Evolutionary conservation across 2,113 vertebrate species (phyloP), one percentile per base, ranked within the genome.

Genomic region (Stegastes partitus): DNA sequence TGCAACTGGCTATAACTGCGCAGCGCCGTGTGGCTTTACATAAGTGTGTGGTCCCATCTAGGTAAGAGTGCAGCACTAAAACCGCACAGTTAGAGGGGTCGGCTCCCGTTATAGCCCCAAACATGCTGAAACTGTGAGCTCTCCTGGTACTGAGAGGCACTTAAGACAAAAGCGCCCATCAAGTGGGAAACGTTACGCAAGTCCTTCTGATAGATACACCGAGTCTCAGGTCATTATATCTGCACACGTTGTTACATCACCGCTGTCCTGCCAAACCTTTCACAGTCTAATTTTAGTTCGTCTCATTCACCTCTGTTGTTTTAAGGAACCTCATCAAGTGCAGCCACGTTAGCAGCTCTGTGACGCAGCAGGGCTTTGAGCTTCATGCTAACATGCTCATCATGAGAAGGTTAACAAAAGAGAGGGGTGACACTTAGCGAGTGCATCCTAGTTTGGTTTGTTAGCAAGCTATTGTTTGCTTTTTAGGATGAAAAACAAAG

Each of bases 161-260:
- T 59, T 42, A 19, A 65, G 51, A 50, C 63, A 62, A 76, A 59
- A 59, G 55, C 11, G 1, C 47, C 28, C 28, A 2, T 49, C 23
- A 44, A 62, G 28, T 8, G 12, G 11, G 25, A 22, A 54, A 21
- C 11, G 50, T 79, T 68, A 31, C 49, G 1, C 34, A 74, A 85
- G 28, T 31, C 3, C 55, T 14, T 37, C 25, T 44, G 28, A 50
- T 45, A 51, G 22, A 49, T 39, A 22, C 12, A 56, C 51, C 25
- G 37, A 58, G 7, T 10, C 25, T 19, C 21, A 39, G 45, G 21
- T 34, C 31, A 2, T 57, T 22, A 22, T 9, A 47, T 8, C 21
- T 21, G 21, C 5, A 18, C 19, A n/a, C n/a, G n/a, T 19, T 8
- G 7, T 68, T 69, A 31, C 59, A 14, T 67, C 50, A 63, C 57